A percentile compares a stretch with the other conserved stretches of the same genome.
phyloP scores from a whole-genome alignment of 2,113 vertebrate species.

The Podarcis raffonei region DNA sequence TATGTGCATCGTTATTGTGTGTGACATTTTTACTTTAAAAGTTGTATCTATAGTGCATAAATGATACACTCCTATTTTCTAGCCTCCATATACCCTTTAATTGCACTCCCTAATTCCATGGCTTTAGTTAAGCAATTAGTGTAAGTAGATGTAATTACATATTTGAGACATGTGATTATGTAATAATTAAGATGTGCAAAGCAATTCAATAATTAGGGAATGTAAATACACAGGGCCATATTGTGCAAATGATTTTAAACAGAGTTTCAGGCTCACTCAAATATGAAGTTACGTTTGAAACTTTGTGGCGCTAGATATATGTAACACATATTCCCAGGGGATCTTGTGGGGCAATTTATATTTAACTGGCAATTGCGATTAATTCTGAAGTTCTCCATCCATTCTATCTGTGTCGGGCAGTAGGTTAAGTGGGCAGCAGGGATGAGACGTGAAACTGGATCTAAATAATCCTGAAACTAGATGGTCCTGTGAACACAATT shows the following conservation, averaged over 20 bases:
- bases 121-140: constrained; percentile 62
- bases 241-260: constrained; percentile 48
- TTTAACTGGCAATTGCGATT: not conserved
- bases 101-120: constrained; percentile 55
- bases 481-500: not conserved
- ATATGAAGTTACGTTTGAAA: constrained; percentile 39
- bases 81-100: constrained; percentile 43
- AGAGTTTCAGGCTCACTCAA: constrained; percentile 22
- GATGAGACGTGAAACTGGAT: not conserved
- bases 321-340: not conserved
- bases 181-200: constrained; percentile 61
- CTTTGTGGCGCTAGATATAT: not conserved
- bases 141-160: constrained; percentile 61
- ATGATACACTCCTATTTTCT: constrained; percentile 39
- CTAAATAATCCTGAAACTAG: not conserved
- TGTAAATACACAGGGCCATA: constrained; percentile 47
- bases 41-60: constrained; percentile 24
- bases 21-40: constrained; percentile 26
- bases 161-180: constrained; percentile 58
- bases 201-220: constrained; percentile 62
- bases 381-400: not conserved
- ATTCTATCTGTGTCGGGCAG: not conserved
- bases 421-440: not conserved
- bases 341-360: not conserved
- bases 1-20: not conserved